Conservation (phyloP, 2,797 vertebrate species). For the Sebastes ruberrimus region DNA sequence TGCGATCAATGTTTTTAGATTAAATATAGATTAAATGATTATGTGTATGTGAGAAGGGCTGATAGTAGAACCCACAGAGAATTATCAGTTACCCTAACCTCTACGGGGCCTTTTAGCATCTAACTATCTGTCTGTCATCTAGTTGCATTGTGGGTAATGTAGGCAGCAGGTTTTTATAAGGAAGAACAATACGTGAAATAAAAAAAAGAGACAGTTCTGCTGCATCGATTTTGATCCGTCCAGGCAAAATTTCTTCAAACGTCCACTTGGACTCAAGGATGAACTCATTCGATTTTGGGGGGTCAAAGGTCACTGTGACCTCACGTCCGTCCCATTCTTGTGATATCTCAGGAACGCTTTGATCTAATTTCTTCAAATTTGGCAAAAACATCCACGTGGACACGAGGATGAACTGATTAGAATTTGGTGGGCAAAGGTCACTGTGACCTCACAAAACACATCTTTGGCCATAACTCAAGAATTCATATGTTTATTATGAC, state of each 20-base stretch:
- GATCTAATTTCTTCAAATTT: too few species aligned
- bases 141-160: not conserved
- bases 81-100: not conserved
- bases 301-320: not conserved
- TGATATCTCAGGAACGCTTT: too few species aligned
- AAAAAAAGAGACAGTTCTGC: not conserved
- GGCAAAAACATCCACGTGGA: too few species aligned
- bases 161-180: not conserved
- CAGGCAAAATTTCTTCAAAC: too few species aligned
- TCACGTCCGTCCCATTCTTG: too few species aligned
- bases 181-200: not conserved
- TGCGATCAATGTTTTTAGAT: conserved; percentile 6
- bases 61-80: not conserved
- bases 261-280: too few species aligned
- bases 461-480: too few species aligned
- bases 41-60: not conserved
- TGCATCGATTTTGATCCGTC: not conserved
- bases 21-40: not conserved
- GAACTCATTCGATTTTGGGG: too few species aligned
- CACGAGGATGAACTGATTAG: too few species aligned
- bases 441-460: too few species aligned
- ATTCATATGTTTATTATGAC: too few species aligned
- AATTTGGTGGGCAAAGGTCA: too few species aligned
- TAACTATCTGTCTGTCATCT: not conserved
- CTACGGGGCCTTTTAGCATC: accelerated